Evolutionary conservation across 1,140 invertebrate genomes (phyloP).

Genomic region (Oryctes rhinoceros): DNA sequence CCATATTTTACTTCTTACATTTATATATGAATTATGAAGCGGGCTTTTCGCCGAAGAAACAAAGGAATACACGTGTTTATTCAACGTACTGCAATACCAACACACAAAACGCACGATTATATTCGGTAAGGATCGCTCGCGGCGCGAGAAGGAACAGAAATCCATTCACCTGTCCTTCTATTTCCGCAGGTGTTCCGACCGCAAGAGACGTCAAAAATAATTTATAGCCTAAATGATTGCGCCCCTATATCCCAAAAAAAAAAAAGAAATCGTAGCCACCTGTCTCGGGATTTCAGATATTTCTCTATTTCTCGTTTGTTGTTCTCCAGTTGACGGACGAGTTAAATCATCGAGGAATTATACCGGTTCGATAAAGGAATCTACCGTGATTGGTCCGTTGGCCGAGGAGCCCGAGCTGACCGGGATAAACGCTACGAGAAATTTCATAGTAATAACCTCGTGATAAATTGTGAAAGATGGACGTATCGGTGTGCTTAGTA

Average conservation of each 20-base stretch:
- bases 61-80: neutral
- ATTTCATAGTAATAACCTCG: neutral
- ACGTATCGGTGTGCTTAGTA: neutral
- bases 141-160: slow-evolving; percentile 6
- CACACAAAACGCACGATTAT: neutral
- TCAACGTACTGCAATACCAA: neutral
- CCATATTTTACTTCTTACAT: neutral
- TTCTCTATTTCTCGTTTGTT: slow-evolving; percentile 30
- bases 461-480: neutral
- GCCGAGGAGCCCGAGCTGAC: neutral
- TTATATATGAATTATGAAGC: neutral
- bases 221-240: slow-evolving; percentile 40
- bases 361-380: slow-evolving; percentile 14
- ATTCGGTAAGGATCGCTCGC: neutral
- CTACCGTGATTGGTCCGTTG: neutral
- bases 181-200: slow-evolving; percentile 40
- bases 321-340: slow-evolving; percentile 37
- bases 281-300: slow-evolving; percentile 33
- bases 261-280: slow-evolving; percentile 29
- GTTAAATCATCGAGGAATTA: slow-evolving; percentile 31
- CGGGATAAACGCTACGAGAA: neutral
- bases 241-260: slow-evolving; percentile 37
- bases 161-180: slow-evolving; percentile 39
- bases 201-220: slow-evolving; percentile 39
- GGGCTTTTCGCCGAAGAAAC: neutral